Base-by-base conservation (phyloP, 2,113 vertebrate genomes). In the Pyrgilauda ruficollis region DNA sequence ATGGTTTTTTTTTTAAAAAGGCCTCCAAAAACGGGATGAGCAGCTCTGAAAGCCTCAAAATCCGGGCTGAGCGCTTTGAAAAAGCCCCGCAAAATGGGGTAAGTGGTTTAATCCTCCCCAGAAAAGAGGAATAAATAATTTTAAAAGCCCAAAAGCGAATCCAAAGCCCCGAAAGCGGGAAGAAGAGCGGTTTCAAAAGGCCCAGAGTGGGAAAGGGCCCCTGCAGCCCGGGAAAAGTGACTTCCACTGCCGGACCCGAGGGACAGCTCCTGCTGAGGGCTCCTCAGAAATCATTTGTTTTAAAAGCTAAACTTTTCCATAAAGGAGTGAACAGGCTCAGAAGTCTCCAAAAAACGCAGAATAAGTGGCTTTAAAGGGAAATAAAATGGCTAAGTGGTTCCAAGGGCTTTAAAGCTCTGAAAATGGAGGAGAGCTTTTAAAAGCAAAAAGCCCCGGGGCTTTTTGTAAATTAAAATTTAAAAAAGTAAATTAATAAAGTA, bases 221-320 rank as follows among this genome's bases (percentile, higher is more conserved):
- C 70, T 9, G 15, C 28, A 56, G 23, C 26, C 13, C 55, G 5
- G n/a, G 20, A 4, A 3, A 4, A 35, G 1, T 6, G 2, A 35
- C 28, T 46, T 10, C 43, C 5, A 22, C 22, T 17, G 41, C 31
- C 24, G 26, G 14, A 26, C 9, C 22, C 12, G 4, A n/a, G 17
- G 52, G 31, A 27, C 11, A 55, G 11, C 6, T 4, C 7, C 37
- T 21, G 4, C 15, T 10, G 4, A 23, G 26, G 10, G 43, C 2
- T 18, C 20, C 26, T n/a, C 20, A 37, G 11, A 15, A 59, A 37
- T 18, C 4, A 30, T 7, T 28, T 2, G 3, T 9, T 56, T 27
- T 9, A 58, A 58, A 28, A 13, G 13, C 4, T 12, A 20, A 16
- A 13, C 9, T 4, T 7, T 16, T 4, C 5, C 7, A 44, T 26